Base-by-base conservation (phyloP, 92 coral and sea anemone species). In the Porites rus region DNA sequence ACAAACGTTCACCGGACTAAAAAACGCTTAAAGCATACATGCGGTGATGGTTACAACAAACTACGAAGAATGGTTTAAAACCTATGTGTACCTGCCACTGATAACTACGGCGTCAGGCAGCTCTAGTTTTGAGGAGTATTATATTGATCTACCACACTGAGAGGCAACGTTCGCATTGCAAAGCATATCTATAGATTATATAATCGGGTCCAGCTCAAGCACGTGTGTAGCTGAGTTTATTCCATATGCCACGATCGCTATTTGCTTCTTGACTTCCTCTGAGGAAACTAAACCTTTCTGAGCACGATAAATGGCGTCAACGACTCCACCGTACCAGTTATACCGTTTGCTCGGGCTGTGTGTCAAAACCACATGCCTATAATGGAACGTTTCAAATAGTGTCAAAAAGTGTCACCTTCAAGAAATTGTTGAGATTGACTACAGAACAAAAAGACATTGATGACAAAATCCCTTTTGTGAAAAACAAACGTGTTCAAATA, bases 231-330 rank as follows among this genome's bases (percentile, higher is more conserved):
- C 98, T 21, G 98, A 94, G 31, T 89, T 90, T 89, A 94, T 91
- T 67, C 94, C 96, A 65, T 94, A 94, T 80, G 92, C 88, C 18
- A 84, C 92, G 52, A 91, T 72, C 59, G 98, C 88, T 69, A 94
- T 72, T 85, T 94, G 98, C 59, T 88, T 80, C 77, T 94, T 93
- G 58, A 94, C 96, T 59, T 83, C 88, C 87, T 93, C 94, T 91
- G 92, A 78, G 50, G 98, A 22, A 43, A 11, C 86, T 4, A 78
- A 51, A 7, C 78, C 87, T 22, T 78, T 84, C 53, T 72, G 87
- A 11, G 92, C 94, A 17, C 94, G 92, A 74, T 84, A 79, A 51
- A 94, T 59, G 51, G 96, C 96, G 60, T 92, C 95, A 46, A 72
- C 87, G 38, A 94, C 88, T 10, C 98, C 98, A 38, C 94, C 95